These are phyloP conservation scores for Pseudonaja textilis DNA, from an alignment of 2,113 vertebrate species.

Conservation along the genomic window DNA sequence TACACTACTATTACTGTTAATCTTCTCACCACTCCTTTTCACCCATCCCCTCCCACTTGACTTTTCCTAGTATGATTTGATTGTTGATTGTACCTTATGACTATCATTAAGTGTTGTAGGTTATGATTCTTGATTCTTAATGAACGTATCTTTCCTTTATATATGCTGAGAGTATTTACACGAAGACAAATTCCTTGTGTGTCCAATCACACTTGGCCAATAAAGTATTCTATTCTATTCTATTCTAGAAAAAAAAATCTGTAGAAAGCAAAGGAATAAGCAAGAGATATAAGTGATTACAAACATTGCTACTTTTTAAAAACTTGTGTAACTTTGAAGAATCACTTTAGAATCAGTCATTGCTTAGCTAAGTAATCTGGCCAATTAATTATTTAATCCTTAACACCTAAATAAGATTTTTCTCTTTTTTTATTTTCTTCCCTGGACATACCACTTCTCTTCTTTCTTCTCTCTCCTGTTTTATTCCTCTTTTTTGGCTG, in stretches of 20 bases:
- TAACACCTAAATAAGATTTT: not conserved
- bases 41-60: too few relatives aligned
- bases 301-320: not conserved
- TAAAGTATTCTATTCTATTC: too few relatives aligned
- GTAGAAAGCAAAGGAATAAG: not conserved
- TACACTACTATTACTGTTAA: too few relatives aligned
- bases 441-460: not conserved
- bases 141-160: too few relatives aligned
- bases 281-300: not conserved
- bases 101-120: too few relatives aligned
- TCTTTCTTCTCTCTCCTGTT: not conserved
- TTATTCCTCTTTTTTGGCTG: not conserved
- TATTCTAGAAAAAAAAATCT: not conserved
- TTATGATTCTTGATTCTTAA: too few relatives aligned
- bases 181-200: too few relatives aligned
- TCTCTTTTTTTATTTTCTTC: not conserved
- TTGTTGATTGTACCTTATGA: too few relatives aligned
- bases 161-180: too few relatives aligned
- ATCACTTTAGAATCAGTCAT: not conserved
- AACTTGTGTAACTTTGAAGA: not conserved
- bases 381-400: not conserved
- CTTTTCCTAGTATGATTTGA: too few relatives aligned
- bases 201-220: too few relatives aligned
- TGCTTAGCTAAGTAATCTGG: not conserved
- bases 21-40: too few relatives aligned